Conservation (phyloP, 2,797 vertebrate species). For the Halcyon badia region DNA sequence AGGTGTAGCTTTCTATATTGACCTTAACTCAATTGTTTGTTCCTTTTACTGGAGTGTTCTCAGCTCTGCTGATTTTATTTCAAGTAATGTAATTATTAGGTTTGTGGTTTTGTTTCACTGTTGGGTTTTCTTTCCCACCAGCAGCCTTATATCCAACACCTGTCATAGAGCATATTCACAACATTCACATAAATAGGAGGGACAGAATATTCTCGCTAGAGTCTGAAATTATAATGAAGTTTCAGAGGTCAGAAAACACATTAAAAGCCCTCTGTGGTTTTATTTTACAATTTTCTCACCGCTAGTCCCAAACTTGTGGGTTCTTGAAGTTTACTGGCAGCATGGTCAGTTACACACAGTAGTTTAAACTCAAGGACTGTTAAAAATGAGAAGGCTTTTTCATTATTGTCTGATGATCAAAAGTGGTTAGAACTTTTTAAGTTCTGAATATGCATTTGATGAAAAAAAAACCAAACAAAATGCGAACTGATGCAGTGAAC, state of each 20-base stretch:
- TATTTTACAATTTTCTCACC: not conserved
- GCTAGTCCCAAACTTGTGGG: not conserved
- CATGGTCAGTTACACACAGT: not conserved
- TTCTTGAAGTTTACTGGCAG: not conserved
- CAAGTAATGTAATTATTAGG: not conserved
- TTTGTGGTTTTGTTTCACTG: not conserved
- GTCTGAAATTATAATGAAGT: not conserved
- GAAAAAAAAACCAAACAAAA: not conserved
- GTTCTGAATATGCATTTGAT: not conserved
- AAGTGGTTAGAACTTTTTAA: not conserved
- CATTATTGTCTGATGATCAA: not conserved
- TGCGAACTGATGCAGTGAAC: not conserved
- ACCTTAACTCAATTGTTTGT: not conserved
- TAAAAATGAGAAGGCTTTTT: not conserved
- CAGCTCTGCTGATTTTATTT: not conserved
- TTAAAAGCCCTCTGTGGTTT: not conserved
- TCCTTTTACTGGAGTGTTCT: not conserved
- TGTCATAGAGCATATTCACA: not conserved
- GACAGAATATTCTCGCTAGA: not conserved
- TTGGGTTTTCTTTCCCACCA: fast-evolving
- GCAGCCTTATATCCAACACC: not conserved
- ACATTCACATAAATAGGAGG: not conserved
- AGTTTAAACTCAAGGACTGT: not conserved
- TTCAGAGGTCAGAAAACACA: not conserved
- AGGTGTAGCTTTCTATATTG: not conserved